Evolutionary conservation across 2,113 vertebrate genomes (phyloP).

Genomic region (Cheilinus undulatus): DNA sequence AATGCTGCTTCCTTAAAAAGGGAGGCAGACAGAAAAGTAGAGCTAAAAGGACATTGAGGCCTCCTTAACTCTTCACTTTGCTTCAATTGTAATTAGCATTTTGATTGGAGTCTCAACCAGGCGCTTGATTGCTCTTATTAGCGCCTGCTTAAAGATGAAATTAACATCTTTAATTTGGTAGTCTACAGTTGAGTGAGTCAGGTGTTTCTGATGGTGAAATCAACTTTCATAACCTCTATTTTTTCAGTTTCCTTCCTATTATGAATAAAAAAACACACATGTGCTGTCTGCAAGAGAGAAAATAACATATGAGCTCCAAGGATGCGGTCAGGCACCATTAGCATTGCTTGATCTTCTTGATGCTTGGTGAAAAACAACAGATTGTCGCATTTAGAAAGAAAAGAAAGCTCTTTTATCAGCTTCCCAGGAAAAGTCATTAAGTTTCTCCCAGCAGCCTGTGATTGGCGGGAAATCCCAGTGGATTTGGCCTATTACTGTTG

Average conservation of each 20-base stretch:
- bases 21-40: constrained; percentile 5
- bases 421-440: constrained; percentile 61
- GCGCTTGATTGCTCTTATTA: constrained; percentile 60
- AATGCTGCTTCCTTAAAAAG: background rate
- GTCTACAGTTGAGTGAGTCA: constrained; percentile 28
- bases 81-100: constrained; percentile 62
- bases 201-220: constrained; percentile 22
- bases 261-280: background rate
- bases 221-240: constrained; percentile 12
- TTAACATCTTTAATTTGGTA: constrained; percentile 61
- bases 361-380: constrained; percentile 23
- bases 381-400: constrained; percentile 23
- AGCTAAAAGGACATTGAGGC: constrained; percentile 25
- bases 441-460: constrained; percentile 14
- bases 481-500: constrained; percentile 57
- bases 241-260: background rate
- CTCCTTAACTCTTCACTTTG: constrained; percentile 31
- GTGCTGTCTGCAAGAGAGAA: background rate
- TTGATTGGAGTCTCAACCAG: constrained; percentile 59
- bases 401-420: constrained; percentile 50
- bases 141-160: constrained; percentile 48
- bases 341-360: constrained; percentile 12
- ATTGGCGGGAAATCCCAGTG: constrained; percentile 59
- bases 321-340: background rate
- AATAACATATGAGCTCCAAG: background rate